phyloP scores from a whole-genome alignment of 2,797 vertebrate species.

The Scomberomorus guttatus region DNA sequence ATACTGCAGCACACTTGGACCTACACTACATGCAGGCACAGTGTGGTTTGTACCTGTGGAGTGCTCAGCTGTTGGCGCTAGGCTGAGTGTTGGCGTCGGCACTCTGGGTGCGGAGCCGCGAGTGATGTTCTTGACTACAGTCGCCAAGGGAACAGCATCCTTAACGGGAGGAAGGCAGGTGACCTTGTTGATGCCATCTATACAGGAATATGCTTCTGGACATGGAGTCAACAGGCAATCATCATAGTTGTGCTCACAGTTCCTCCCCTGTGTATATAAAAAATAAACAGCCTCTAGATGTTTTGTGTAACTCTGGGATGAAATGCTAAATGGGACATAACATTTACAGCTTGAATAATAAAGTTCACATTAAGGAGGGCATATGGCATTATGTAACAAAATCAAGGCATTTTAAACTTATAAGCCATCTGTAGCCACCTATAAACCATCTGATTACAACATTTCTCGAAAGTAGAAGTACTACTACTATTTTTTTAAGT shows the following conservation, averaged over 20 bases:
- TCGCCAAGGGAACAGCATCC: constrained; percentile 72
- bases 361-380: not conserved
- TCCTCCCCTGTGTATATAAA: constrained; percentile 82
- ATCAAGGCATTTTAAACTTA: not conserved
- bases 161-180: constrained; percentile 83
- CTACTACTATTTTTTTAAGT: not conserved
- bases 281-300: constrained; percentile 66
- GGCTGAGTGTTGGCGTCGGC: constrained; percentile 44
- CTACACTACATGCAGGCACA: constrained; percentile 11
- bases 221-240: constrained; percentile 89
- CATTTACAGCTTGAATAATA: constrained; percentile 50
- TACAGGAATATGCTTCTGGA: constrained; percentile 86
- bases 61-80: constrained; percentile 43
- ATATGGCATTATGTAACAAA: constrained; percentile 37
- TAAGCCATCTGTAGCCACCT: not conserved
- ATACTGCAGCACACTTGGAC: not conserved
- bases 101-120: constrained; percentile 55
- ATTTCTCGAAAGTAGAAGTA: not conserved
- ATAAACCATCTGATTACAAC: not conserved
- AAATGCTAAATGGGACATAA: constrained; percentile 32
- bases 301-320: constrained; percentile 8
- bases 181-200: constrained; percentile 89
- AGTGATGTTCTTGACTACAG: constrained; percentile 72
- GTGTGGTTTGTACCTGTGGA: constrained; percentile 75
- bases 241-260: constrained; percentile 90